These are phyloP conservation scores for Ecdyonurus torrentis DNA, from an alignment of 2,888 invertebrate species.

Conservation along the genomic window DNA sequence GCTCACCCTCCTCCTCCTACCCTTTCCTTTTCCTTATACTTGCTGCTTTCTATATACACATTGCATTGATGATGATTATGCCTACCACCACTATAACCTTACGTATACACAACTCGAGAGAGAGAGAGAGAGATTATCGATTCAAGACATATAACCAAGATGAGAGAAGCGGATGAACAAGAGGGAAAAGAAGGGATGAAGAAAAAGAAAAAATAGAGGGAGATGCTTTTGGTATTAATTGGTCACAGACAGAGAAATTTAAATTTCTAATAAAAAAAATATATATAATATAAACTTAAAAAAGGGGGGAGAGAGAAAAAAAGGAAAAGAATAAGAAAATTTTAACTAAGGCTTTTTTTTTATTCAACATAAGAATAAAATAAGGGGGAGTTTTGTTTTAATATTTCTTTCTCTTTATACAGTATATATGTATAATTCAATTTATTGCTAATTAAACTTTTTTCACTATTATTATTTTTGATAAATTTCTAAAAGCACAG, in stretches of 20 bases:
- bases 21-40: neutral
- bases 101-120: neutral
- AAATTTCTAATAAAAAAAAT: neutral
- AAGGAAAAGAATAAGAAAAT: neutral
- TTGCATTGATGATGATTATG: neutral
- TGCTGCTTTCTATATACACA: neutral
- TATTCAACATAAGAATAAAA: neutral
- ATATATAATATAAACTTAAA: too few relatives aligned
- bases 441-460: neutral
- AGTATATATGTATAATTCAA: neutral
- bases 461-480: neutral
- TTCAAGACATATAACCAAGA: neutral
- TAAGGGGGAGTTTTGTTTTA: neutral
- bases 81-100: neutral
- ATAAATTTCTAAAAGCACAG: neutral
- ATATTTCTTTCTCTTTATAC: neutral
- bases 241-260: conserved; percentile 1
- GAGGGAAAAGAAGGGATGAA: too few relatives aligned
- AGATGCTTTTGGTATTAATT: neutral
- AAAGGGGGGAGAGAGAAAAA: too few relatives aligned
- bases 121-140: neutral
- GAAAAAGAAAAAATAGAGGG: neutral
- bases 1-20: neutral
- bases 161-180: too few relatives aligned
- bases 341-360: neutral